Conservation (phyloP, 1,140 invertebrate genomes). For the Euwallacea similis region DNA sequence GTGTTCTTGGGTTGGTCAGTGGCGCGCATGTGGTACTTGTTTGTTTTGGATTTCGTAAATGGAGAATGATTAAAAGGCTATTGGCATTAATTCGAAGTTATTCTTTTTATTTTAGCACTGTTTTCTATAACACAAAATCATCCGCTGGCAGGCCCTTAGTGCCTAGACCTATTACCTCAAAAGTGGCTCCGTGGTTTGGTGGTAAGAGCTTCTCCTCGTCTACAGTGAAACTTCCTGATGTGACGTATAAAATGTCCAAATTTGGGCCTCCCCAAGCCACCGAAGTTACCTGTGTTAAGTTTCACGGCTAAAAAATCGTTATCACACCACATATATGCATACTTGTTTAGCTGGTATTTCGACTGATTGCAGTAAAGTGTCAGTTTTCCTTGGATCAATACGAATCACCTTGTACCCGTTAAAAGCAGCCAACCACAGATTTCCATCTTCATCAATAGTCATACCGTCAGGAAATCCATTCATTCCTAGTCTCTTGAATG, state of each 20-base stretch:
- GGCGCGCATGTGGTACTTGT: neutral
- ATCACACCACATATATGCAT: conserved; percentile 6
- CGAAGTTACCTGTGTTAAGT: conserved; percentile 67
- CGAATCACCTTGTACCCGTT: conserved; percentile 50
- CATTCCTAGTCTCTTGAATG: conserved; percentile 38
- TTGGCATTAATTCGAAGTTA: too few species aligned
- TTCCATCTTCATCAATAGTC: conserved; percentile 67
- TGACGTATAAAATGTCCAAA: conserved; percentile 75
- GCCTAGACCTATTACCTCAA: conserved; percentile 40
- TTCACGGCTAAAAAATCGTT: neutral
- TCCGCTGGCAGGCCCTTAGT: conserved; percentile 41
- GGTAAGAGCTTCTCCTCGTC: conserved; percentile 40
- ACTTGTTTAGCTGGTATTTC: conserved; percentile 48
- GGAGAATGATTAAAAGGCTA: too few species aligned
- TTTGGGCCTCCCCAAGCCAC: conserved; percentile 77
- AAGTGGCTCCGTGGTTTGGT: conserved; percentile 44
- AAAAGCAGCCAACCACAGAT: conserved; percentile 67
- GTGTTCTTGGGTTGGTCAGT: neutral
- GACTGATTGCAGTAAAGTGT: conserved; percentile 46
- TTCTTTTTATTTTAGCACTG: too few species aligned
- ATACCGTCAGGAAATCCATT: conserved; percentile 65
- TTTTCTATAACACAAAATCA: conserved; percentile 25
- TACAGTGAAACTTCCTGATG: conserved; percentile 57
- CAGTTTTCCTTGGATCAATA: conserved; percentile 51
- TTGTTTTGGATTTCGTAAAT: too few species aligned